Conservation (phyloP, 2,888 invertebrate genomes). For the Tanaodytes sp. region DNA sequence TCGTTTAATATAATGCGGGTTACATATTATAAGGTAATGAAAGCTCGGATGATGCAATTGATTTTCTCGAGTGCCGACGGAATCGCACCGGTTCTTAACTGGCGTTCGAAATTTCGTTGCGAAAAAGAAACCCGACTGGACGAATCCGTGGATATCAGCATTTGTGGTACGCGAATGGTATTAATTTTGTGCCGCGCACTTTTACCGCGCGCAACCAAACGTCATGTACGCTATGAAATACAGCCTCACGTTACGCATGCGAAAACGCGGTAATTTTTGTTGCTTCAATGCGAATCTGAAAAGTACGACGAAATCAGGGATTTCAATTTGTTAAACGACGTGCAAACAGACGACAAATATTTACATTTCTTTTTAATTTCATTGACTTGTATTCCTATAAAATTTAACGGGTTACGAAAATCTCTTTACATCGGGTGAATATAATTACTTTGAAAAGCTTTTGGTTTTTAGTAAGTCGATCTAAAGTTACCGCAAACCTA, state of each 20-base stretch:
- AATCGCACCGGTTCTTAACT: slow-evolving; percentile 36
- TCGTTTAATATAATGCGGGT: slow-evolving; percentile 34
- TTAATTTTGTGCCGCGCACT: slow-evolving; percentile 22
- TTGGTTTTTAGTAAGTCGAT: too few relatives aligned
- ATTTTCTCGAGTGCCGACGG: slow-evolving; percentile 32
- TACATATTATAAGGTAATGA: slow-evolving; percentile 37
- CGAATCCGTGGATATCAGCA: slow-evolving; percentile 17
- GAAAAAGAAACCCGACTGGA: slow-evolving; percentile 11
- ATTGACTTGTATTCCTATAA: too few relatives aligned
- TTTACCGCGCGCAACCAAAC: slow-evolving; percentile 28
- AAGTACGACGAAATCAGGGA: too few relatives aligned
- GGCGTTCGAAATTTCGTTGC: slow-evolving; percentile 12
- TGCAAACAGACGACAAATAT: too few relatives aligned
- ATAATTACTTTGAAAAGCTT: too few relatives aligned
- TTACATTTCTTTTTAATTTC: too few relatives aligned
- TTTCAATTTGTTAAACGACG: too few relatives aligned
- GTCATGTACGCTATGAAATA: slow-evolving; percentile 29
- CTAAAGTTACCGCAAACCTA: too few relatives aligned
- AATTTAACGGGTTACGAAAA: too few relatives aligned
- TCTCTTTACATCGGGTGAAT: too few relatives aligned
- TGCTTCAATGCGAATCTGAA: too few relatives aligned
- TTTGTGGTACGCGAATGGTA: slow-evolving; percentile 25
- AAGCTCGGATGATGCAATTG: slow-evolving; percentile 35
- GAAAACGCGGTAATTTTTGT: slow-evolving; percentile 29
- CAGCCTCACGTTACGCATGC: slow-evolving; percentile 5